phyloP scores from a whole-genome alignment of 2,797 vertebrate species.

The Gouania willdenowi region DNA sequence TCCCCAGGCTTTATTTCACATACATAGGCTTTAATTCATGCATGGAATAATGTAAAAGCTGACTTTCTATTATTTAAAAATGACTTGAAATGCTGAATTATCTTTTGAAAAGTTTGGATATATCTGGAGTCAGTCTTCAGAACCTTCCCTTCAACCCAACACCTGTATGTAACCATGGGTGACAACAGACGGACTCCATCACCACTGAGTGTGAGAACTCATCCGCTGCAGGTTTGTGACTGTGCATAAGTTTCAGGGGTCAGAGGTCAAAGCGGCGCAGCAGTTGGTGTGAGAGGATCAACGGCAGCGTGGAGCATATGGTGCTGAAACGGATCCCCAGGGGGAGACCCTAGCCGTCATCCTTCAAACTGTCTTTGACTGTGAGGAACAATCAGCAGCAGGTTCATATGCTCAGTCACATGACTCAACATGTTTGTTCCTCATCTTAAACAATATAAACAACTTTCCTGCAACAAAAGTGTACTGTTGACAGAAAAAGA shows the following conservation, averaged over 20 bases:
- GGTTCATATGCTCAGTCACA: no score
- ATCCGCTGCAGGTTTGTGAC: slow-evolving; percentile 41
- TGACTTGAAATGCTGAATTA: no score
- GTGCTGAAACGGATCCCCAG: slow-evolving; percentile 50
- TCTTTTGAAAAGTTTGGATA: no score
- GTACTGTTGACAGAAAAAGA: no score
- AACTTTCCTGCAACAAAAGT: no score
- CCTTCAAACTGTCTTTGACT: slow-evolving; percentile 36
- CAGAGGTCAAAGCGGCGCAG: slow-evolving; percentile 46
- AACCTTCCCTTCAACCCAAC: background rate
- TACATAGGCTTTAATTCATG: no score
- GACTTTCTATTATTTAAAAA: no score
- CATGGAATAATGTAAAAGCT: no score
- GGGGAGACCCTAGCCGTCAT: slow-evolving; percentile 23
- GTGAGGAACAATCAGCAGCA: slow-evolving; percentile 16
- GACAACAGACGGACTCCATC: slow-evolving; percentile 9
- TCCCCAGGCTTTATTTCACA: no score
- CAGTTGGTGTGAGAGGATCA: slow-evolving; percentile 50
- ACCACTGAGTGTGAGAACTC: slow-evolving; percentile 8
- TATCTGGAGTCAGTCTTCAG: no score
- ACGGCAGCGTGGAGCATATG: slow-evolving; percentile 56
- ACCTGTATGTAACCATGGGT: background rate
- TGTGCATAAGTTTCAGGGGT: slow-evolving; percentile 33
- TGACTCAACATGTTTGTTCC: no score
- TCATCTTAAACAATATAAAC: background rate